These are phyloP conservation scores for Merops nubicus DNA, from an alignment of 2,113 vertebrate genomes.

Conservation along the genomic window DNA sequence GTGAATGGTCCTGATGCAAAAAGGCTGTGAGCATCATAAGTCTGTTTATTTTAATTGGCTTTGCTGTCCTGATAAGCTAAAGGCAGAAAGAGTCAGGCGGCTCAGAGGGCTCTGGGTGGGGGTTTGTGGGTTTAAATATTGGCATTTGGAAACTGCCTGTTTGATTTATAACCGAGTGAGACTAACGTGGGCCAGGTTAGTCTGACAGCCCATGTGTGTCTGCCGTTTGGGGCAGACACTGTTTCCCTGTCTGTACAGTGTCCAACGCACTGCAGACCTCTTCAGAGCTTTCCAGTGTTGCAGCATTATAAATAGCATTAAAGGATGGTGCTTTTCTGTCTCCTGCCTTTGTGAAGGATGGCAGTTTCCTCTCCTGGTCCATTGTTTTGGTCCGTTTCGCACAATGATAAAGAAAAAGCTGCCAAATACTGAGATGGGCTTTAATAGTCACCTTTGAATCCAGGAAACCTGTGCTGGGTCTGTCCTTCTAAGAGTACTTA, in stretches of 20 bases:
- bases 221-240: not conserved
- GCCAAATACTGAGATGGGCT: not conserved
- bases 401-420: not conserved
- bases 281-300: not conserved
- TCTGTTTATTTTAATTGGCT: slow-evolving; percentile 60
- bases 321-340: not conserved
- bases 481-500: not conserved
- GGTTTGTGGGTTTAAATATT: not conserved
- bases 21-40: not conserved
- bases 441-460: not conserved
- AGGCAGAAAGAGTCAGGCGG: not conserved
- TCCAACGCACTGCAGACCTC: not conserved
- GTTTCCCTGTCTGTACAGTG: not conserved
- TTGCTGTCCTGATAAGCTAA: not conserved
- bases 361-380: not conserved
- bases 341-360: slow-evolving; percentile 1
- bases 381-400: not conserved
- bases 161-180: not conserved
- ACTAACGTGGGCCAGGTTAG: not conserved
- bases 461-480: not conserved
- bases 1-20: not conserved
- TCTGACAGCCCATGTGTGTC: not conserved
- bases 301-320: not conserved
- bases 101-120: not conserved
- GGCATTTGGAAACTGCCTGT: not conserved